A percentile compares a stretch with the other conserved stretches of the same genome.
Evolutionary conservation across 2,888 invertebrate genomes (phyloP).

Genomic region (Ecdyonurus torrentis): DNA sequence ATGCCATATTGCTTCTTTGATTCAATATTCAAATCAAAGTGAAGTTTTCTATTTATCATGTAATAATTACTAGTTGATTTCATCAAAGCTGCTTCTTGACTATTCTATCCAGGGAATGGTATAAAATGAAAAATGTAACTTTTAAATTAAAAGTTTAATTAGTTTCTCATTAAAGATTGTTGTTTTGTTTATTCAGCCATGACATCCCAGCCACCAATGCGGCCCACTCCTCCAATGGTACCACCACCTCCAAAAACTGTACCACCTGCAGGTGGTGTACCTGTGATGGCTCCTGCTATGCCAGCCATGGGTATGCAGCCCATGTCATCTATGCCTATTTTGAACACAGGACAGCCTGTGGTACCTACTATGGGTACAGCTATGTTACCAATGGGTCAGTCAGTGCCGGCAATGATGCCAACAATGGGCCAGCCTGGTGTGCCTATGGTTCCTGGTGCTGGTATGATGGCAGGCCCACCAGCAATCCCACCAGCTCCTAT

Average conservation of each 20-base stretch:
- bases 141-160: no score
- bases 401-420: background rate
- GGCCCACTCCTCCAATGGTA: conserved; percentile 12
- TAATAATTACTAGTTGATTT: no score
- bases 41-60: no score
- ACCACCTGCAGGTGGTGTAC: background rate
- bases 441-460: conserved; percentile 12
- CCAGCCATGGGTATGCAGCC: conserved; percentile 7
- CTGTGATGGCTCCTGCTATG: conserved; percentile 8
- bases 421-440: background rate
- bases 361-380: conserved; percentile 9
- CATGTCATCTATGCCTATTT: background rate
- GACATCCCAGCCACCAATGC: conserved; percentile 10
- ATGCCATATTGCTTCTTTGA: no score
- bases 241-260: conserved; percentile 9
- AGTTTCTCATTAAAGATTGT: no score
- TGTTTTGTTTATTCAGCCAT: conserved; percentile 15
- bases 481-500: background rate
- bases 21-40: no score
- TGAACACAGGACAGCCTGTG: conserved; percentile 1
- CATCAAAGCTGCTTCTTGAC: no score
- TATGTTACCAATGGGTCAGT: background rate
- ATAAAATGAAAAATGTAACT: no score
- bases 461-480: conserved; percentile 14
- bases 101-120: no score